A percentile compares a stretch with the other conserved stretches of the same genome.
Conservation (phyloP, 1,140 invertebrate genomes). For the Galleria mellonella region DNA sequence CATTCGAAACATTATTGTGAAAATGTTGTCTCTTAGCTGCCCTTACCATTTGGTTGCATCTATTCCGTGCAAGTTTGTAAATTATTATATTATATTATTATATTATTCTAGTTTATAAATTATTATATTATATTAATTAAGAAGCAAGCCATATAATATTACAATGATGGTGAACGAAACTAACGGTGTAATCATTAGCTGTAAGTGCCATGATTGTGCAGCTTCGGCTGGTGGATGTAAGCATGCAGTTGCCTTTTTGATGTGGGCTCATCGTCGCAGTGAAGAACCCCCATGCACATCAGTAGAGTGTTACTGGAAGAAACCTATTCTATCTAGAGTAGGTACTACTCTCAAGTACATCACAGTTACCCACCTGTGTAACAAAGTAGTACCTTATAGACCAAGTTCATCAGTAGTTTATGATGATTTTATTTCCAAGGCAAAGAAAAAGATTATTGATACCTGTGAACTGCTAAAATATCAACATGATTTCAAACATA, state of each 20-base stretch:
- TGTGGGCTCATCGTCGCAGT: constrained; percentile 61
- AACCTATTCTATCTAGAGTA: constrained; percentile 24
- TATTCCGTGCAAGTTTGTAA: too few species aligned
- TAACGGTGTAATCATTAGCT: constrained; percentile 8
- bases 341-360: constrained; percentile 16
- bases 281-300: constrained; percentile 40
- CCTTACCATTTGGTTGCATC: too few species aligned
- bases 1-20: too few species aligned
- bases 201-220: constrained; percentile 15
- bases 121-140: too few species aligned
- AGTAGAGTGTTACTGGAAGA: constrained; percentile 44
- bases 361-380: constrained; percentile 7
- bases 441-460: constrained; percentile 17
- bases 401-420: constrained; percentile 2
- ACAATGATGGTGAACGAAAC: constrained; percentile 15
- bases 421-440: constrained; percentile 13
- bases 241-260: constrained; percentile 40
- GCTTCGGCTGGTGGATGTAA: constrained; percentile 24
- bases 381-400: too few species aligned
- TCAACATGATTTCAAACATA: constrained; percentile 9
- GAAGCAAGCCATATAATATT: constrained; percentile 9
- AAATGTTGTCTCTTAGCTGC: too few species aligned
- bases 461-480: constrained; percentile 18
- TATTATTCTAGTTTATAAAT: too few species aligned
- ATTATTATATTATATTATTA: too few species aligned